These are phyloP conservation scores for Melipona quadrifasciata DNA, from an alignment of 1,140 invertebrate genomes.

Conservation along the genomic window DNA sequence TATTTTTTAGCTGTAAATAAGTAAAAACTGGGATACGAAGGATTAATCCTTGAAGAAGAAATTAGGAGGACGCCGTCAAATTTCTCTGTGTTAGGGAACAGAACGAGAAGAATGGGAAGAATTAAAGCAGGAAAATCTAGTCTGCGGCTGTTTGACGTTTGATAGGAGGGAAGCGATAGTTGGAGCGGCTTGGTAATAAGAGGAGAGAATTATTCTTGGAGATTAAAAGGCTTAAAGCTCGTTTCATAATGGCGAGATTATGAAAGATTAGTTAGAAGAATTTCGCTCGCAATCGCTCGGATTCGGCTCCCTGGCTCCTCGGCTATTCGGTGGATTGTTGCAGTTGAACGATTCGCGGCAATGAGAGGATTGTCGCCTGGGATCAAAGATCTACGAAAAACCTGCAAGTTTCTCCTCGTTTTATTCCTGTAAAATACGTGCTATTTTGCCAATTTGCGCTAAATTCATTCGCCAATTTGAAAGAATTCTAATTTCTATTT, in stretches of 20 bases:
- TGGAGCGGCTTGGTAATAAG: background rate
- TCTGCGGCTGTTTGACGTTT: background rate
- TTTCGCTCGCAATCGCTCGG: background rate
- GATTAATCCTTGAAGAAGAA: no score
- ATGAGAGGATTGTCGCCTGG: background rate
- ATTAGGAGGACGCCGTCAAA: background rate
- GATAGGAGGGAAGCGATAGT: background rate
- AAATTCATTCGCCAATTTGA: no score
- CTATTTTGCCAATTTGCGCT: no score
- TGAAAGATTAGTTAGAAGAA: conserved; percentile 28
- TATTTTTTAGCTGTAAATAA: no score
- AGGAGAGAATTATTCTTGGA: background rate
- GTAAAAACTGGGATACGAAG: no score
- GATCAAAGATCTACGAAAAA: background rate
- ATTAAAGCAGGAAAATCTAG: background rate
- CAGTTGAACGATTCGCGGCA: background rate
- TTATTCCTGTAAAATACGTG: background rate
- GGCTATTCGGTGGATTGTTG: background rate
- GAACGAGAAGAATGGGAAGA: background rate
- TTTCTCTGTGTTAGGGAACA: background rate
- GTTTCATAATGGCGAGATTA: conserved; percentile 9
- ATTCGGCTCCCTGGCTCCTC: no score
- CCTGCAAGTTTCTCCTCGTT: background rate
- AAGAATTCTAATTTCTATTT: no score
- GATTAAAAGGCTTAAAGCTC: conserved; percentile 10